Percentiles rank a stretch among this genome's conserved stretches.
Conservation (phyloP, 2,113 vertebrate species). For the Myodes glareolus region DNA sequence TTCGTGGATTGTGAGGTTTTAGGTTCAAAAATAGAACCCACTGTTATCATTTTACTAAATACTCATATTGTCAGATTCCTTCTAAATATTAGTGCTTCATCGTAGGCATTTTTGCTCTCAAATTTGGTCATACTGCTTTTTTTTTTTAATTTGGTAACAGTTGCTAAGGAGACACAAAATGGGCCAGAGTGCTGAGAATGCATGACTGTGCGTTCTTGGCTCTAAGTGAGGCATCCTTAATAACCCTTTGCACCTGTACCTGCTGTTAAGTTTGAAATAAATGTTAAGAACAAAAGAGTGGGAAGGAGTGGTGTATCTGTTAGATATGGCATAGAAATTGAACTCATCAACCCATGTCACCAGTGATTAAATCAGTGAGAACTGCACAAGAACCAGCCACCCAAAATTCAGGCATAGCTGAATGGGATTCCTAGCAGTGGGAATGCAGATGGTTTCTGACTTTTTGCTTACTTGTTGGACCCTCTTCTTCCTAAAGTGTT, state of each 20-base stretch:
- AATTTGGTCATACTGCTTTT: neutral
- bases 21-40: neutral
- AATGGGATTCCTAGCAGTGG: too few species aligned
- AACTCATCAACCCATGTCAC: neutral
- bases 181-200: neutral
- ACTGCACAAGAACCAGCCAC: neutral
- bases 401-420: neutral
- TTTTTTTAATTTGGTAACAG: neutral
- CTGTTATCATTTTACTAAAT: neutral
- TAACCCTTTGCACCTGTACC: neutral
- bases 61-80: neutral
- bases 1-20: neutral
- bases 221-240: neutral
- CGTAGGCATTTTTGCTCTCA: neutral
- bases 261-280: neutral
- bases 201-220: neutral
- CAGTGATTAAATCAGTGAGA: neutral
- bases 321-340: neutral
- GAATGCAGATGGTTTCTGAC: too few species aligned
- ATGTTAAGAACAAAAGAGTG: neutral
- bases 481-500: too few species aligned
- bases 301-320: neutral
- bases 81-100: neutral
- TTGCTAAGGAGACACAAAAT: too few species aligned
- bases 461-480: too few species aligned